Evolutionary conservation across 30 jellyfish, hydroid and myxozoan genomes (phyloP).

Genomic region (Euphysa ruthae): DNA sequence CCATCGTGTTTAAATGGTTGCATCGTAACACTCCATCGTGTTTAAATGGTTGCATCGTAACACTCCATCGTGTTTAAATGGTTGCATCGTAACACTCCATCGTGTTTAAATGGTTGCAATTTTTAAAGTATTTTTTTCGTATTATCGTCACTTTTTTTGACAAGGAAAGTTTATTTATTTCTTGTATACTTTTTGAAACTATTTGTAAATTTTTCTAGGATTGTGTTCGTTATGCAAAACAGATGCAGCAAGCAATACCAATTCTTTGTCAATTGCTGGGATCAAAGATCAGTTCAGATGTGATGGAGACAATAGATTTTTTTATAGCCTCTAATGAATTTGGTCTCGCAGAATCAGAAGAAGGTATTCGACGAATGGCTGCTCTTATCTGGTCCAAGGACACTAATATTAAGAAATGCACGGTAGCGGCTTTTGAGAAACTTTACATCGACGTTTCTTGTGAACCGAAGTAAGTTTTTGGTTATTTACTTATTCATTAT

Average conservation of each 20-base stretch:
- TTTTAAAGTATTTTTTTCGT: too few relatives aligned
- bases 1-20: too few relatives aligned
- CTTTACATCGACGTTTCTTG: conserved; percentile 50
- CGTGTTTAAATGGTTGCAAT: too few relatives aligned
- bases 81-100: too few relatives aligned
- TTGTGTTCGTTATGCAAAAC: conserved; percentile 57
- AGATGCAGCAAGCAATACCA: conserved; percentile 66
- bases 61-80: too few relatives aligned
- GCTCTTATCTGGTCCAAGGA: conserved; percentile 94
- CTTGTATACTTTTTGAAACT: too few relatives aligned
- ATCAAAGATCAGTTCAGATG: conserved; percentile 77
- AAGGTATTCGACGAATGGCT: conserved; percentile 75
- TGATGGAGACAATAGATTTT: conserved; percentile 81
- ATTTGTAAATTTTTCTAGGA: conserved; percentile 16
- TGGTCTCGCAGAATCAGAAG: conserved; percentile 60
- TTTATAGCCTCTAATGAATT: conserved; percentile 72
- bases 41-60: too few relatives aligned
- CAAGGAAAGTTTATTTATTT: too few relatives aligned
- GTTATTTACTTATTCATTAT: too few relatives aligned
- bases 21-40: too few relatives aligned
- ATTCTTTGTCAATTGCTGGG: conserved; percentile 71
- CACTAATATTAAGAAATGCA: conserved; percentile 67
- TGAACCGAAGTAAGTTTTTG: too few relatives aligned
- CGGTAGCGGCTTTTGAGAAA: conserved; percentile 62
- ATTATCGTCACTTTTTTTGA: not conserved